phyloP scores from a whole-genome alignment of 1,140 invertebrate species.

The Sarcophaga bullata region DNA sequence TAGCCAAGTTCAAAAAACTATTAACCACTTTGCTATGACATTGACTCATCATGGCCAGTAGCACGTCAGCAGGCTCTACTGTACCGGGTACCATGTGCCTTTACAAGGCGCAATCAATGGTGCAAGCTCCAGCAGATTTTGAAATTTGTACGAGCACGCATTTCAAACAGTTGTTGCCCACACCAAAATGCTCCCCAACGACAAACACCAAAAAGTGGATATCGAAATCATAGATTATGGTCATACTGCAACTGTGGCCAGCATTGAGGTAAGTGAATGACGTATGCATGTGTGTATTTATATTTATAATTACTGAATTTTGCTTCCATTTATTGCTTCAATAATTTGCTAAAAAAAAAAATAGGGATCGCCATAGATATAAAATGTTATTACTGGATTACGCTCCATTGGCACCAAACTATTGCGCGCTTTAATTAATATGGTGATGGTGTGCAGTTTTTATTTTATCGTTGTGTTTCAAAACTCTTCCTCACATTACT shows the following conservation, averaged over 20 bases:
- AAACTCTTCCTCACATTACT: not conserved
- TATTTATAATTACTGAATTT: not conserved
- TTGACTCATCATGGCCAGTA: conserved; percentile 55
- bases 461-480: not conserved
- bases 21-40: conserved; percentile 56
- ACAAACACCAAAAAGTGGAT: conserved; percentile 64
- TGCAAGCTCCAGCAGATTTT: conserved; percentile 53
- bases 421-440: conserved; percentile 14
- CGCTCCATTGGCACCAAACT: not conserved
- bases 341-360: too few species aligned
- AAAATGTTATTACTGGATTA: not conserved
- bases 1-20: conserved; percentile 54
- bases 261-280: conserved; percentile 54
- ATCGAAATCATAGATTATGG: conserved; percentile 80
- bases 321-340: not conserved
- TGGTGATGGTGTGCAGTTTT: conserved; percentile 24
- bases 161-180: conserved; percentile 50
- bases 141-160: conserved; percentile 57
- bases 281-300: not conserved
- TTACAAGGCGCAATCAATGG: conserved; percentile 52
- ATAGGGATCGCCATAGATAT: too few species aligned
- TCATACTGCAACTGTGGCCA: conserved; percentile 64
- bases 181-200: conserved; percentile 38
- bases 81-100: conserved; percentile 54
- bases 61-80: conserved; percentile 57